These are phyloP conservation scores for Brachypodius melanocephalos DNA, from an alignment of 2,113 vertebrate genomes.

Conservation along the genomic window DNA sequence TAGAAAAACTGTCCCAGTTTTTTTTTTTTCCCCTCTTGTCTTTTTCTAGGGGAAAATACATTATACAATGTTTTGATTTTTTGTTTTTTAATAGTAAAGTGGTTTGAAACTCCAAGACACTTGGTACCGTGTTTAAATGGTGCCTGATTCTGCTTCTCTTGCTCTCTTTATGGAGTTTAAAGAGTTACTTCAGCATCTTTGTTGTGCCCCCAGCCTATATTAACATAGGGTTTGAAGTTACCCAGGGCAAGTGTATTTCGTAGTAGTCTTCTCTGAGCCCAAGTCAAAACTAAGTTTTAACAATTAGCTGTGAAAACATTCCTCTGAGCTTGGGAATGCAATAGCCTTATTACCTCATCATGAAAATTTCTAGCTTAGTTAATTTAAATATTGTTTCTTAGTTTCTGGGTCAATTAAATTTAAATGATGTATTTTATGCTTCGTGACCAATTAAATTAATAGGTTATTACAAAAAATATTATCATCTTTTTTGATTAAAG, in stretches of 20 bases:
- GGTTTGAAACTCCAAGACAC: constrained; percentile 36
- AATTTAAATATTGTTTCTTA: constrained; percentile 94
- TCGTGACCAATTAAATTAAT: constrained; percentile 99
- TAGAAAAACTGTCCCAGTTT: constrained; percentile 77
- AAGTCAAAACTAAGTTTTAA: constrained; percentile 74
- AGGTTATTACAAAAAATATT: constrained; percentile 93
- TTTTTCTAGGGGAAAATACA: constrained; percentile 67
- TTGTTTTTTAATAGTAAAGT: background rate
- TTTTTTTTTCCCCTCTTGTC: background rate
- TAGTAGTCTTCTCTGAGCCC: constrained; percentile 51
- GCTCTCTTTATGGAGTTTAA: constrained; percentile 60
- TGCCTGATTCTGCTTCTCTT: constrained; percentile 14
- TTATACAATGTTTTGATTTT: background rate
- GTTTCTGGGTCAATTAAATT: constrained; percentile 99
- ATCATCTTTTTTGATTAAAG: constrained; percentile 98
- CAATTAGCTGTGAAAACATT: constrained; percentile 77
- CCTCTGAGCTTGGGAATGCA: constrained; percentile 74
- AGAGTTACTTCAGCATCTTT: constrained; percentile 37
- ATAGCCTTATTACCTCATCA: constrained; percentile 85
- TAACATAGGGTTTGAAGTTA: constrained; percentile 53
- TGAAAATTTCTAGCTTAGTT: constrained; percentile 84
- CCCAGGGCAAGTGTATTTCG: constrained; percentile 32
- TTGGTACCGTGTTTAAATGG: constrained; percentile 15
- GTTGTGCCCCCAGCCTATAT: constrained; percentile 33
- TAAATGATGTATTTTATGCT: constrained; percentile 98